Conservation (phyloP, 2,113 vertebrate species). For the Heteronetta atricapilla region DNA sequence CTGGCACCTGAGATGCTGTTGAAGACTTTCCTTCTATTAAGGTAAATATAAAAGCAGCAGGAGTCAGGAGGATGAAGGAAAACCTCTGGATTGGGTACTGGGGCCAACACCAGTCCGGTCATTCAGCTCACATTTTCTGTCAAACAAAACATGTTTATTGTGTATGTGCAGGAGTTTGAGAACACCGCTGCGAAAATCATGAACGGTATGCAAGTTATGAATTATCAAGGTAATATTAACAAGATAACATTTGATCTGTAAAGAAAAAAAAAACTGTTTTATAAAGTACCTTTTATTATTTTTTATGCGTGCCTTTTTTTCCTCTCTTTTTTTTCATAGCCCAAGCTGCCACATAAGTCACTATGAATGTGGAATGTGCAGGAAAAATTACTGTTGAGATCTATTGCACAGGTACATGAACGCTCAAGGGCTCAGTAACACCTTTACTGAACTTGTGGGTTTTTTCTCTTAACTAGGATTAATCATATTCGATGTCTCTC, state of each 20-base stretch:
- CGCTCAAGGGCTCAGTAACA: not conserved
- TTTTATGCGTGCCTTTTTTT: not conserved
- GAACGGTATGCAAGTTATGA: not conserved
- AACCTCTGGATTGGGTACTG: not conserved
- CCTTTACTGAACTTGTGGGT: not conserved
- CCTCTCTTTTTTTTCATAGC: not conserved
- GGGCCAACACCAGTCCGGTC: not conserved
- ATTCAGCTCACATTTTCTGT: not conserved
- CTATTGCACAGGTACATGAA: not conserved
- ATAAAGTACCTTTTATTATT: not conserved
- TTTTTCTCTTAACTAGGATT: not conserved
- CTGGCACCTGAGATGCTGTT: not conserved
- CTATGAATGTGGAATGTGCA: not conserved
- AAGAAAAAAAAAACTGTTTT: not conserved
- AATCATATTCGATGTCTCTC: not conserved
- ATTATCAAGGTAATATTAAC: not conserved
- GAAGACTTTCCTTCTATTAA: not conserved
- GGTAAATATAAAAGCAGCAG: not conserved
- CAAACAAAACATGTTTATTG: not conserved
- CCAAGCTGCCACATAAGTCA: not conserved
- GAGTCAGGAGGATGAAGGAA: not conserved
- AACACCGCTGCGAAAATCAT: not conserved
- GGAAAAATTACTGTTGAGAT: not conserved
- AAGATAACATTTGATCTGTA: not conserved
- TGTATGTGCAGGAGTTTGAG: fast-evolving